Evolutionary conservation across 2,113 vertebrate species (phyloP).

Genomic region (Epinephelus cyanopodus): DNA sequence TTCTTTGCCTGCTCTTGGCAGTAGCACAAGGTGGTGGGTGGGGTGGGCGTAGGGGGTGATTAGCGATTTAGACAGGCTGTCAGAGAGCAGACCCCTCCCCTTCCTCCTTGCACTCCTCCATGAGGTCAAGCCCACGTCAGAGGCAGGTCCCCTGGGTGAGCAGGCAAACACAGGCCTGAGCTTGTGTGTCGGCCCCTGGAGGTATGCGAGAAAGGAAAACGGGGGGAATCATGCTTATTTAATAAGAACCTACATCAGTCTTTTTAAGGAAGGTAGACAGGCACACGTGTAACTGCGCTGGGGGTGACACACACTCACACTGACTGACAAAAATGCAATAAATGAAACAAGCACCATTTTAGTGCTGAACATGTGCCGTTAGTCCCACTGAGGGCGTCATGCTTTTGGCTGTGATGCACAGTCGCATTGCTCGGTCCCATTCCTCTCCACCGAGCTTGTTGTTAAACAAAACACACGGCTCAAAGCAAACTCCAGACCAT

Average conservation of each 20-base stretch:
- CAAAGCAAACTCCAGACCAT: conserved; percentile 22
- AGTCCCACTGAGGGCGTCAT: conserved; percentile 3
- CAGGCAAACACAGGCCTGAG: conserved; percentile 77
- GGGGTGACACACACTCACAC: conserved; percentile 1
- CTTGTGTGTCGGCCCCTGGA: conserved; percentile 76
- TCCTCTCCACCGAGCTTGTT: conserved; percentile 50
- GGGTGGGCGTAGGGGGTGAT: conserved; percentile 59
- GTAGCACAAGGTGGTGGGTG: conserved; percentile 44
- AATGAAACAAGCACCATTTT: conserved; percentile 12
- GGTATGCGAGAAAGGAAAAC: conserved; percentile 78
- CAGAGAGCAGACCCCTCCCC: conserved; percentile 62
- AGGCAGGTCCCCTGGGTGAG: conserved; percentile 73
- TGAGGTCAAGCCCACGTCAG: conserved; percentile 79
- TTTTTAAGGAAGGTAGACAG: conserved; percentile 38
- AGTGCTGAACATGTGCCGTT: neutral
- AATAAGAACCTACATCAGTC: conserved; percentile 68
- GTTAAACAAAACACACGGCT: conserved; percentile 53
- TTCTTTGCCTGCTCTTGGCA: conserved; percentile 61
- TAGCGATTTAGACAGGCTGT: conserved; percentile 74
- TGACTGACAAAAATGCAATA: conserved; percentile 11
- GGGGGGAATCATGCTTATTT: conserved; percentile 64
- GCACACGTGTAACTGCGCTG: neutral
- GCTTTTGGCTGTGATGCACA: conserved; percentile 29
- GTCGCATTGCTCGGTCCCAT: conserved; percentile 5
- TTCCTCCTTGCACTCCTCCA: conserved; percentile 69